Evolutionary conservation across 2,113 vertebrate species (phyloP).

Genomic region (Nothobranchius kuhntae): DNA sequence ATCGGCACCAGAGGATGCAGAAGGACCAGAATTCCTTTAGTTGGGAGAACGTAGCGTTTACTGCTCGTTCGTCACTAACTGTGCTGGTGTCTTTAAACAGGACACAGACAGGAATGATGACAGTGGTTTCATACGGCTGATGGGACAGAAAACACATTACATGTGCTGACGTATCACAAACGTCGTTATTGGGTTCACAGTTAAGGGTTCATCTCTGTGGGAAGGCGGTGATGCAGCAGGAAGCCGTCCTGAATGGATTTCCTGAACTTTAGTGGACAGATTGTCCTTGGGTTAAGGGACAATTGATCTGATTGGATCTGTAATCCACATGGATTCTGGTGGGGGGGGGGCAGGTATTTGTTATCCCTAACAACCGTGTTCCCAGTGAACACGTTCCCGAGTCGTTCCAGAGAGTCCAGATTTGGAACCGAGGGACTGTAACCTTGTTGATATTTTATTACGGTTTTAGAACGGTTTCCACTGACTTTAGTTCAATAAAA

Average conservation of each 20-base stretch:
- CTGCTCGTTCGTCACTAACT: too few relatives aligned
- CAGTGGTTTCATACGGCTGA: conserved; percentile 20
- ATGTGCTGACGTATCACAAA: conserved; percentile 28
- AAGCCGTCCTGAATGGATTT: conserved; percentile 31
- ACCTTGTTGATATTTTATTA: too few relatives aligned
- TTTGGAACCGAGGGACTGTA: too few relatives aligned
- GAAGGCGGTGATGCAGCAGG: conserved; percentile 32
- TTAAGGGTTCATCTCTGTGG: conserved; percentile 10
- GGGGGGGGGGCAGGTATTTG: not conserved
- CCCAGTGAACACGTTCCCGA: not conserved
- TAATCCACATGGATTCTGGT: conserved; percentile 8
- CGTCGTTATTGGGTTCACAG: conserved; percentile 26
- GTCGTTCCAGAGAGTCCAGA: too few relatives aligned
- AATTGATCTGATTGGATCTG: conserved; percentile 48
- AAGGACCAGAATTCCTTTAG: too few relatives aligned
- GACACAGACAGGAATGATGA: too few relatives aligned
- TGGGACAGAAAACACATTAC: conserved; percentile 31
- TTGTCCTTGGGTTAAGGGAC: conserved; percentile 25
- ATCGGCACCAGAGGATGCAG: too few relatives aligned
- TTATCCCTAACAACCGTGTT: not conserved
- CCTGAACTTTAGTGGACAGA: conserved; percentile 20
- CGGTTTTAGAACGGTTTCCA: too few relatives aligned
- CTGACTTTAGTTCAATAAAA: too few relatives aligned
- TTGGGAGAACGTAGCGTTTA: too few relatives aligned
- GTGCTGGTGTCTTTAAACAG: too few relatives aligned